Base-by-base conservation (phyloP, 2,888 invertebrate species). In the Panzeria rudis region DNA sequence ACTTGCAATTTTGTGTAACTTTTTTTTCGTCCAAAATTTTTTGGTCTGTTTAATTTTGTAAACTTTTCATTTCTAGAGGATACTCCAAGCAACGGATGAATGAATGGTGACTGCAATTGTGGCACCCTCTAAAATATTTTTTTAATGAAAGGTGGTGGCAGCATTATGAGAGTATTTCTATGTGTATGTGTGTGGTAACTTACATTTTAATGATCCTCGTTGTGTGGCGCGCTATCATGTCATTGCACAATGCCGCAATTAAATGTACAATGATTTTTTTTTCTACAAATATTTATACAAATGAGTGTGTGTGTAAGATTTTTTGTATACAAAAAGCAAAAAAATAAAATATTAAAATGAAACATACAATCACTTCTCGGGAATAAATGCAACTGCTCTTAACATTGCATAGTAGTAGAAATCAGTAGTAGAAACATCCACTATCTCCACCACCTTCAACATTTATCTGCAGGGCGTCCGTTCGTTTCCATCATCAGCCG, bases 211-310 rank as follows among this genome's bases (percentile, higher is more conserved):
- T 85, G 85, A 85, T 85, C 71, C 75, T 82, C 82, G 85, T 79
- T 79, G 75, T 85, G 75, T 82, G 75, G 64, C 56, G 82, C 85
- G 82, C 85, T 85, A 85, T 85, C 85, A 82, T 85, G 82, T 85
- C 85, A 85, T 71, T 82, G 85, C 85, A 85, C 85, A 85, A 85
- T 82, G 85, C 85, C 82, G 82, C 85, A 85, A 85, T 85, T 85
- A 85, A 85, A 79, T 85, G 75, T 78, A 75, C 9, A 23, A 61
- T 82, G 66, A 54, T 54, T 66, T 80, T 80, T 64, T 52, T 44
- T 62, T 62, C 32, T 71, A 2, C 44, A 41, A 23, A 47, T 23
- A 23, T 77, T 64, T 77, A 50, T 50, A 32, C 52, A 77, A 52
- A 64, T 38, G n/a, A n/a, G 35, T 11, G 15, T 38, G 17, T 47